phyloP scores from a whole-genome alignment of 30 jellyfish, hydroid and myxozoan genomes.

The Hydractinia echinata region DNA sequence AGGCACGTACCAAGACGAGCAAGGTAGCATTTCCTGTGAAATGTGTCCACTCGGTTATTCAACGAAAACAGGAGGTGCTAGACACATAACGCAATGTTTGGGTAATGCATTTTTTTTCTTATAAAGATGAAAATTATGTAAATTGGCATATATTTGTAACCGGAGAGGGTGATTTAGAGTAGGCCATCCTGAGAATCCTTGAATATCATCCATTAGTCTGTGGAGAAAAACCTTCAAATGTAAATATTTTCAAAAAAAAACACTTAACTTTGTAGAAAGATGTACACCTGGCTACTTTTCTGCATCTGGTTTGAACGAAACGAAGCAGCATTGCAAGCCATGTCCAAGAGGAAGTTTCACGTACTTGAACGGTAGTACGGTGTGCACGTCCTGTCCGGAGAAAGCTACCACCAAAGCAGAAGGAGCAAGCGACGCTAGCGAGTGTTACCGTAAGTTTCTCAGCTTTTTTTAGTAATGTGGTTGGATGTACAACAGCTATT shows the following conservation, averaged over 20 bases:
- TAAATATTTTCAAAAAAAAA: too few species aligned
- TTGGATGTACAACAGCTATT: neutral
- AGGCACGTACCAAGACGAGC: conserved; percentile 61
- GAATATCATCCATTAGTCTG: too few species aligned
- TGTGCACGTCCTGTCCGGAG: conserved; percentile 58
- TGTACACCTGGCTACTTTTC: conserved; percentile 75
- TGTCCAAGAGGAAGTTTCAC: conserved; percentile 68
- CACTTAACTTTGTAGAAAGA: conserved; percentile 25
- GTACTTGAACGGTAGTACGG: conserved; percentile 49
- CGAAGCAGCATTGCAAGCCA: conserved; percentile 48
- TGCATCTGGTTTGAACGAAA: conserved; percentile 53
- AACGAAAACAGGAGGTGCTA: conserved; percentile 44
- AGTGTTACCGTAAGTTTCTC: conserved; percentile 39
- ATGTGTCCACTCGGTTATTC: conserved; percentile 51
- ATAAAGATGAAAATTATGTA: too few species aligned
- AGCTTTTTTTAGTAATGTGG: neutral
- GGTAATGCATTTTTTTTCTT: conserved; percentile 16
- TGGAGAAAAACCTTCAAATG: too few species aligned
- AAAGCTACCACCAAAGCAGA: conserved; percentile 40
- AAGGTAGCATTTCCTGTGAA: conserved; percentile 61
- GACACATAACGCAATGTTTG: conserved; percentile 34
- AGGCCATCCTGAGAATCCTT: too few species aligned
- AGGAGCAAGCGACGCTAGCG: conserved; percentile 37
- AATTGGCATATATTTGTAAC: too few species aligned
- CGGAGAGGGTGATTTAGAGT: too few species aligned